A percentile compares a stretch with the other conserved stretches of the same genome.
phyloP scores from a whole-genome alignment of 2,797 vertebrate genomes.

The Danio albolineatus region DNA sequence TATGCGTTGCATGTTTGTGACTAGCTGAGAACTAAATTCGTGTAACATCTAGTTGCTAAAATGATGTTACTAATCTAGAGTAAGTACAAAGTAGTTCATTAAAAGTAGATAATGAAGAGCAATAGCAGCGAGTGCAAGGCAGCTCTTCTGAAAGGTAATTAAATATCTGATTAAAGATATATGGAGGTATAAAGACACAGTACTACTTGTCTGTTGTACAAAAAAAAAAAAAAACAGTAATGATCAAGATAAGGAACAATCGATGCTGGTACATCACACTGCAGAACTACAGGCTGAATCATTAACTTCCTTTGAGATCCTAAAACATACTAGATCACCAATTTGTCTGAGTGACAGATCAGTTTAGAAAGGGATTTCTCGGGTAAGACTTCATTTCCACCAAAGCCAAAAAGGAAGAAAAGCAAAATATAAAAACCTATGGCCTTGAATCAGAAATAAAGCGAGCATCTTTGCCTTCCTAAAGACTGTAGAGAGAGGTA shows the following conservation, averaged over 20 bases:
- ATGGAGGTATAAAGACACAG: neutral
- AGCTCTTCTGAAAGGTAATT: neutral
- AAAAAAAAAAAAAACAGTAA: neutral
- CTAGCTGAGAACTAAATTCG: slow-evolving; percentile 10
- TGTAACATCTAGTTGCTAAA: slow-evolving; percentile 50
- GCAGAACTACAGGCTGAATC: slow-evolving; percentile 1
- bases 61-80: slow-evolving; percentile 66
- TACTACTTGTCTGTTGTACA: neutral
- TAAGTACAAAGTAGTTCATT: slow-evolving; percentile 63
- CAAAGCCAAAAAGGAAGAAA: slow-evolving; percentile 1
- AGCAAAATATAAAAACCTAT: slow-evolving; percentile 4
- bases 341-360: slow-evolving; percentile 15
- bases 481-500: neutral
- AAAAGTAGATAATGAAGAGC: slow-evolving; percentile 57
- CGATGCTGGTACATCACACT: neutral
- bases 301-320: slow-evolving; percentile 10
- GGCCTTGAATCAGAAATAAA: slow-evolving; percentile 7
- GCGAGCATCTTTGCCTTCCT: slow-evolving; percentile 8
- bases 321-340: slow-evolving; percentile 16
- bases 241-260: neutral
- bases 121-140: slow-evolving; percentile 14
- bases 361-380: slow-evolving; percentile 12
- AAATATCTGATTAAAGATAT: slow-evolving; percentile 1
- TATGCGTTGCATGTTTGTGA: neutral
- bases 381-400: slow-evolving; percentile 6